Evolutionary conservation across 92 coral and sea anemone species (phyloP), one percentile per base, ranked within the genome.

Genomic region (Heliopora coerulea): DNA sequence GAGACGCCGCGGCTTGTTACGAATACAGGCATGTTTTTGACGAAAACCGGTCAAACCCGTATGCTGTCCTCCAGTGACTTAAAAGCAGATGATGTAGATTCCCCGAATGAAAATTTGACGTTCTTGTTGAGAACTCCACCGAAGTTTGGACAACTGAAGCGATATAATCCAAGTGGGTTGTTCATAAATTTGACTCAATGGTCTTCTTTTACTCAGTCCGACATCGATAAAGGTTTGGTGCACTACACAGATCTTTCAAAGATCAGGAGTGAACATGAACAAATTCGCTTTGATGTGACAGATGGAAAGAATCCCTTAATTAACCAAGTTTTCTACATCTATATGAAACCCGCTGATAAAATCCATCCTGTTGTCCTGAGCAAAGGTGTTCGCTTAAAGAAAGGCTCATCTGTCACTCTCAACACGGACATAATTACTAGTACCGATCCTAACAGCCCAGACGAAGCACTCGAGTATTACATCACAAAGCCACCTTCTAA

Each of bases 311-410:
- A 95, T 46, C 65, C 86, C 1, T 87, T 89, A 48, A 54, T 90
- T 29, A 82, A 90, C 73, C 96, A 95, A 79, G 79, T 79, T 9
- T 95, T 95, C 68, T 83, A 86, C 52, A 86, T 95, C 50, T 83
- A 85, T 65, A 81, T 95, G 41, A 79, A 72, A 75, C 86, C 61
- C 3, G 83, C 76, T 17, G 87, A 88, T 62, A 89, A 87, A 1
- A 72, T 86, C 48, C 89, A 87, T 24, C 99, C 99, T 1, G 80
- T 88, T 10, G 99, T 95, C 0, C 75, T 90, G 23, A 95, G 87
- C 81, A 83, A 86, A 78, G 93, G 91, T 21, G 88, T 90, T 25
- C 83, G 40, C 19, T 72, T 95, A 18, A 79, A 50, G 46, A 96
- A 95, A 79, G 85, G 91, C 49, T 52, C 89, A 3, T 86, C 85